phyloP scores from a whole-genome alignment of 2,888 invertebrate species.

The Agonum fuliginosum region DNA sequence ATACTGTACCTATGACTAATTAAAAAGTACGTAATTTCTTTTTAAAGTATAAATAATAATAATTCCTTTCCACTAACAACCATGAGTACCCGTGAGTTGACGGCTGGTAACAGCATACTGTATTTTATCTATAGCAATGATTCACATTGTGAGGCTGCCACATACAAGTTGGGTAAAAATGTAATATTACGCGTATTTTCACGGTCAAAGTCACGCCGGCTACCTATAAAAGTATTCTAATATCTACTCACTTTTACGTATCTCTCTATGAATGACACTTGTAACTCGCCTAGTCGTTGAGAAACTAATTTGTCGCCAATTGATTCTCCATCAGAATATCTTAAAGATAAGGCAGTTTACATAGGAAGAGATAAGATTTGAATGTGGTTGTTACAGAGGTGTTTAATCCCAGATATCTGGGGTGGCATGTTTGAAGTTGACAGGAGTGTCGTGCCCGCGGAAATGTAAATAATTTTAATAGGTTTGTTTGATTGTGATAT shows the following conservation, averaged over 20 bases:
- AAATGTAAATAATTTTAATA: not conserved
- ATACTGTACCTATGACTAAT: too few species aligned
- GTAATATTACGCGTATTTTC: too few species aligned
- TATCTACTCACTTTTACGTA: constrained; percentile 5
- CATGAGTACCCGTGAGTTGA: too few species aligned
- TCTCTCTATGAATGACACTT: not conserved
- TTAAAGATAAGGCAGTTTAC: constrained; percentile 4
- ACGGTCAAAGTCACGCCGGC: not conserved
- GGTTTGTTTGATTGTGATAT: too few species aligned
- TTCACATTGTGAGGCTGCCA: too few species aligned
- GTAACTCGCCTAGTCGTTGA: not conserved
- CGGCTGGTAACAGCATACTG: too few species aligned
- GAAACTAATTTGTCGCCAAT: constrained; percentile 1
- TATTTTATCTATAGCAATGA: too few species aligned
- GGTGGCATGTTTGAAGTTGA: not conserved
- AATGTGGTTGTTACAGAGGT: not conserved
- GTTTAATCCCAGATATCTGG: not conserved
- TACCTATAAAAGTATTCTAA: not conserved
- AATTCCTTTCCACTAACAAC: too few species aligned
- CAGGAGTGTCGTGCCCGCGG: not conserved
- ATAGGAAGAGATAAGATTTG: constrained; percentile 1
- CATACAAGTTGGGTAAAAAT: too few species aligned
- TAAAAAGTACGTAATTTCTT: too few species aligned
- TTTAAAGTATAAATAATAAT: too few species aligned
- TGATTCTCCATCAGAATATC: constrained; percentile 5